Percentiles rank a stretch among this genome's conserved stretches.
Evolutionary conservation across 2,888 invertebrate species (phyloP).

Genomic region (Anthrax anthrax): DNA sequence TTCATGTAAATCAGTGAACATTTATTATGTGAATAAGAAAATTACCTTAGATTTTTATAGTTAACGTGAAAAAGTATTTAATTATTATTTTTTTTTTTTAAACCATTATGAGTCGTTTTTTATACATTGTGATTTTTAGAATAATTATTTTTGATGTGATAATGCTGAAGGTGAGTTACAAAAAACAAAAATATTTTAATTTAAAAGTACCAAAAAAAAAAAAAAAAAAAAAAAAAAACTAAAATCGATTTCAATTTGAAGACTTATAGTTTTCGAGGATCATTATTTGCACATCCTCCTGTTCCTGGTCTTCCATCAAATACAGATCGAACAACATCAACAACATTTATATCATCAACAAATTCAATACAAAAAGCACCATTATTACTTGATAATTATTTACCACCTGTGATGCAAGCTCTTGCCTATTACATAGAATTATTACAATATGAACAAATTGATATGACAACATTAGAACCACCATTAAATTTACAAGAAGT

Average conservation of each 20-base stretch:
- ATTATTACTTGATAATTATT: conserved; percentile 26
- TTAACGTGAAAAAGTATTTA: no score
- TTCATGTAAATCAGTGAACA: no score
- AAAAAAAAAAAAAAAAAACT: no score
- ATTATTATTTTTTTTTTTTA: no score
- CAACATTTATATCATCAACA: background rate
- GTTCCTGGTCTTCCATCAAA: conserved; percentile 7
- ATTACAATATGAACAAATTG: conserved; percentile 31
- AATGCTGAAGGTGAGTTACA: background rate
- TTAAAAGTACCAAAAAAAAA: no score
- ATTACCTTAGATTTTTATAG: no score
- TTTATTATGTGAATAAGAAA: no score
- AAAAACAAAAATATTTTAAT: no score
- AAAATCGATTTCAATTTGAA: no score
- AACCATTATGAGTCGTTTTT: no score
- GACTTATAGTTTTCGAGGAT: conserved; percentile 1
- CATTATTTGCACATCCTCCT: conserved; percentile 5
- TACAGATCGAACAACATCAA: conserved; percentile 1
- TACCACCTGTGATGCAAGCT: conserved; percentile 34
- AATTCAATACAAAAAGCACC: conserved; percentile 2
- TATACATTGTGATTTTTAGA: background rate
- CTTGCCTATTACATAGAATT: conserved; percentile 32
- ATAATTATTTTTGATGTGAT: background rate
- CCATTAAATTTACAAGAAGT: conserved; percentile 23
- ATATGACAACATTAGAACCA: conserved; percentile 30